A percentile compares a stretch with the other conserved stretches of the same genome.
Conservation (phyloP, 2,113 vertebrate genomes). For the Thymallus thymallus region DNA sequence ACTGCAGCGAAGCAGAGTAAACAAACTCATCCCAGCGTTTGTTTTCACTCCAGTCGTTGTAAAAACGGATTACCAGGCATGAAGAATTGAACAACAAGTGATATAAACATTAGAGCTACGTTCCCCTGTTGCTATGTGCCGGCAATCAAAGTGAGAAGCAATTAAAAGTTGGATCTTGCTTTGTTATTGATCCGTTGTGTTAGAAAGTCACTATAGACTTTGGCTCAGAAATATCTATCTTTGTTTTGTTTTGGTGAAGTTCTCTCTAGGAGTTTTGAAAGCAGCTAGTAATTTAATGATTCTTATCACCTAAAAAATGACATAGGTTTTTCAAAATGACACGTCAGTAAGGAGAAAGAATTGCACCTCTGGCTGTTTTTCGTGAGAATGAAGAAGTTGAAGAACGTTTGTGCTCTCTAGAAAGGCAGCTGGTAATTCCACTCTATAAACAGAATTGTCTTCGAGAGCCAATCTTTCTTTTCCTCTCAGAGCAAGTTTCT, state of each 20-base stretch:
- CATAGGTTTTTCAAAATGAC: slow-evolving; percentile 44
- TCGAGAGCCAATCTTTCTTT: background rate
- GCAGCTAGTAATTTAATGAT: slow-evolving; percentile 45
- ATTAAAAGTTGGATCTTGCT: slow-evolving; percentile 20
- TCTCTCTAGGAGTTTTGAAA: slow-evolving; percentile 33
- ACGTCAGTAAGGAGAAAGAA: slow-evolving; percentile 14
- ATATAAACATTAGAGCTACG: slow-evolving; percentile 16
- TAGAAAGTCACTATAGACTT: slow-evolving; percentile 29
- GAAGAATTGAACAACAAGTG: slow-evolving; percentile 18
- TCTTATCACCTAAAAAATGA: slow-evolving; percentile 38
- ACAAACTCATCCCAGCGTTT: slow-evolving; percentile 11
- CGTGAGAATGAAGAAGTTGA: slow-evolving; percentile 21
- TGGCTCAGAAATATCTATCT: slow-evolving; percentile 36
- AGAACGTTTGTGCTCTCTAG: slow-evolving; percentile 19
- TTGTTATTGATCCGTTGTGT: slow-evolving; percentile 42
- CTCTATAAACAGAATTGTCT: slow-evolving; percentile 23
- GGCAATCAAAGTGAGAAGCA: slow-evolving; percentile 33
- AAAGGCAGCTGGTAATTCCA: slow-evolving; percentile 24
- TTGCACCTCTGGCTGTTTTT: slow-evolving; percentile 32
- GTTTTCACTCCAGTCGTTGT: slow-evolving; percentile 11
- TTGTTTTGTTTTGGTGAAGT: slow-evolving; percentile 42
- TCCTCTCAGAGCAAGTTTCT: background rate
- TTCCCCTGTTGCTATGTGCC: slow-evolving; percentile 28
- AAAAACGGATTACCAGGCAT: slow-evolving; percentile 14
- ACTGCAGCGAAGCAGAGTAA: slow-evolving; percentile 26